Percentiles rank a stretch among this genome's conserved stretches.
phyloP scores from a whole-genome alignment of 2,888 invertebrate genomes.

The Linnaemya tessellans region DNA sequence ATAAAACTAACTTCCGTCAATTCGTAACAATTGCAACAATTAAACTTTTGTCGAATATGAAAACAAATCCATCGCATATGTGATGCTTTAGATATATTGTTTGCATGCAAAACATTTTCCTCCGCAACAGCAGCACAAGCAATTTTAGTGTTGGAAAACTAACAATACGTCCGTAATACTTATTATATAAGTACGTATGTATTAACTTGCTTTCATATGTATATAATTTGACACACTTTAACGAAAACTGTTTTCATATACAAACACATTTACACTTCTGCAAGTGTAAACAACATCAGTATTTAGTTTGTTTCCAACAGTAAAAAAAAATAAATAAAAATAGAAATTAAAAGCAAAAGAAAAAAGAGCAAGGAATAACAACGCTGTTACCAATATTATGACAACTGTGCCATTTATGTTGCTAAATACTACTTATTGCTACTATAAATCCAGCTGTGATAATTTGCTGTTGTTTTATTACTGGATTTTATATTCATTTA shows the following conservation, averaged over 20 bases:
- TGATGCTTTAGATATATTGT: not conserved
- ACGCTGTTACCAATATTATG: slow-evolving; percentile 54
- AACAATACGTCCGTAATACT: not conserved
- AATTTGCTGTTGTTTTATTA: slow-evolving; percentile 67
- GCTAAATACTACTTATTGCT: slow-evolving; percentile 50
- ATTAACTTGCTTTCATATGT: not conserved
- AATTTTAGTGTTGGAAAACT: not conserved
- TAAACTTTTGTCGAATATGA: slow-evolving; percentile 10
- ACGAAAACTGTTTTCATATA: not conserved
- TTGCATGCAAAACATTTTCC: slow-evolving; percentile 6
- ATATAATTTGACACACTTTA: not conserved
- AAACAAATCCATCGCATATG: slow-evolving; percentile 11
- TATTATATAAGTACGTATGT: not conserved
- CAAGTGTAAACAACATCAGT: slow-evolving; percentile 26
- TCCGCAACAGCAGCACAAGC: not conserved
- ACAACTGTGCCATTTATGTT: slow-evolving; percentile 55
- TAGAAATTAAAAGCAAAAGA: slow-evolving; percentile 20
- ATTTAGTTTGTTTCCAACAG: slow-evolving; percentile 19
- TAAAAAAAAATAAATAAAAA: not conserved
- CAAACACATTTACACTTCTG: not conserved
- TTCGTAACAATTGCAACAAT: slow-evolving; percentile 36
- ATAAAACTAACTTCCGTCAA: slow-evolving; percentile 22
- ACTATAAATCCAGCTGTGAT: slow-evolving; percentile 63
- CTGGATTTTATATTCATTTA: slow-evolving; percentile 60
- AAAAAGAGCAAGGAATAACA: slow-evolving; percentile 2